Base-by-base conservation (phyloP, 2,113 vertebrate genomes). In the Cettia cetti region DNA sequence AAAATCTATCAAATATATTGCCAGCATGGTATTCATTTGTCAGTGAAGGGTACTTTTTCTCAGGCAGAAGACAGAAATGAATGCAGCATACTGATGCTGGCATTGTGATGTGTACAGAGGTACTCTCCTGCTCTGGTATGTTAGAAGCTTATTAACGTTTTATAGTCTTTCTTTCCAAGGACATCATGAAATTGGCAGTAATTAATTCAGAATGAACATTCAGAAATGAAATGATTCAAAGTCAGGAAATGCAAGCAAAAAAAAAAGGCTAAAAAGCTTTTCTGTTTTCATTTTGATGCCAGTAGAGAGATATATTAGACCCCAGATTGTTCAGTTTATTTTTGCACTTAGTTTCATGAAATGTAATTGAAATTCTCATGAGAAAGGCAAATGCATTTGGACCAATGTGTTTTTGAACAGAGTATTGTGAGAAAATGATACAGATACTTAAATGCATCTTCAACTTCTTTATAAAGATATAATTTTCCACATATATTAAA, bases 311-410 rank as follows among this genome's bases (percentile, higher is more conserved):
- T 72, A 57, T 65, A 94, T 94, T 82, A 91, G 91, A 44, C 23
- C 53, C 30, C 37, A 92, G 65, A 95, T 72, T 91, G 69, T 82
- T 94, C 83, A 11, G 80, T 86, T 92, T 94, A 92, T 89, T 97
- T 96, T 96, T 96, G 89, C 91, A 92, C 92, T 95, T 85, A 92
- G 91, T 91, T 94, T 91, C 89, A 72, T 45, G 68, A 84, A 91
- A 92, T 27, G 80, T 94, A 97, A 97, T 94, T 87, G 91, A 76
- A 95, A 96, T 95, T 86, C 96, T 90, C 94, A 45, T 1, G 76
- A 96, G 94, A 92, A 89, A 91, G 57, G 86, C 69, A 96, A 95
- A 97, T 97, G 95, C 93, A 94, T 91, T 91, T 95, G 91, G 77
- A 40, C 84, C 70, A 40, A 35, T 60, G 39, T 89, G 68, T 91